phyloP scores from a whole-genome alignment of 2,797 vertebrate genomes.

The Mormyrus hasselquistii region DNA sequence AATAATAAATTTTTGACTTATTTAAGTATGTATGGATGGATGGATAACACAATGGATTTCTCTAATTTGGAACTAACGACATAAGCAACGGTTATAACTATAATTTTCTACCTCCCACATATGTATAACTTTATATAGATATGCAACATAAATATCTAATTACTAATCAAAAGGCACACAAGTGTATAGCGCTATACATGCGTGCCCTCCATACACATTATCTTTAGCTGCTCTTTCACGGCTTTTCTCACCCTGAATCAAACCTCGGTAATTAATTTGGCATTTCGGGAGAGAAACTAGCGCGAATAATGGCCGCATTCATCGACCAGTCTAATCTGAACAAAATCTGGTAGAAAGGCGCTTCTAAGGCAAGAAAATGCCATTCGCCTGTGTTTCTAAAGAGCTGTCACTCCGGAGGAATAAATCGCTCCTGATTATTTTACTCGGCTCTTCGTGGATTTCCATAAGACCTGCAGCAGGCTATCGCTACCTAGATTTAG shows the following conservation, averaged over 20 bases:
- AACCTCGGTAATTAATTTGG: slow-evolving; percentile 74
- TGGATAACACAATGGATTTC: background rate
- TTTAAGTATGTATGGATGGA: background rate
- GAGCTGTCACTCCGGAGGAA: slow-evolving; percentile 69
- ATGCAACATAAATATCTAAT: slow-evolving; percentile 12
- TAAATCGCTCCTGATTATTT: slow-evolving; percentile 64
- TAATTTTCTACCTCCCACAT: background rate
- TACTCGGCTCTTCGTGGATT: slow-evolving; percentile 57
- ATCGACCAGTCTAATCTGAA: slow-evolving; percentile 68
- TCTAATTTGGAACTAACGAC: background rate
- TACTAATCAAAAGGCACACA: slow-evolving; percentile 13
- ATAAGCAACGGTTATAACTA: background rate
- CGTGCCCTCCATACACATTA: background rate
- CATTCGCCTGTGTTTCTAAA: slow-evolving; percentile 69
- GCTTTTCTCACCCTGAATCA: slow-evolving; percentile 58
- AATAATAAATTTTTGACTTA: background rate
- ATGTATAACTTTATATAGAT: background rate
- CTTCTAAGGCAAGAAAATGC: slow-evolving; percentile 71
- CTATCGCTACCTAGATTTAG: slow-evolving; percentile 28
- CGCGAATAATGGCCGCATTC: slow-evolving; percentile 73
- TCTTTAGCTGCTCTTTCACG: slow-evolving; percentile 29
- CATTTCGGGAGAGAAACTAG: slow-evolving; percentile 71
- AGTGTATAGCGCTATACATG: background rate
- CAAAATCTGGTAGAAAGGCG: slow-evolving; percentile 71
- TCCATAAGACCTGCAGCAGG: slow-evolving; percentile 46